Percentiles rank a stretch among this genome's conserved stretches.
phyloP scores from a whole-genome alignment of 2,797 vertebrate species.

The Merluccius polli region DNA sequence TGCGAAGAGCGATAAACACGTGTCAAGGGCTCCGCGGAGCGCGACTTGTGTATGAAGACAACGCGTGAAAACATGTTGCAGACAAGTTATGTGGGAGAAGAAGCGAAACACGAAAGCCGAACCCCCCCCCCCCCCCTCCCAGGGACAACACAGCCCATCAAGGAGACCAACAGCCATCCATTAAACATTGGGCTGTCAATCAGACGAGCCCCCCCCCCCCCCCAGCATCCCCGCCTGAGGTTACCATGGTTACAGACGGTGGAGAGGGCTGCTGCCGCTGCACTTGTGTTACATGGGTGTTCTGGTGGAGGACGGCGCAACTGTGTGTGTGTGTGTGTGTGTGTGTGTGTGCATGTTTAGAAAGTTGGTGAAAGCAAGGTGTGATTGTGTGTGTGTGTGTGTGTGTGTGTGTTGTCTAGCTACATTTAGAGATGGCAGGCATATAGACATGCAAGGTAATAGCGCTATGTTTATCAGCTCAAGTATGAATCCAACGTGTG shows the following conservation, averaged over 20 bases:
- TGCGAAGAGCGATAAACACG: background rate
- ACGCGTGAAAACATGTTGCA: background rate
- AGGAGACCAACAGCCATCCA: slow-evolving; percentile 33
- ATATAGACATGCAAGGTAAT: background rate
- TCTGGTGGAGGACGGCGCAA: background rate
- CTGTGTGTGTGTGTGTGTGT: slow-evolving; percentile 6
- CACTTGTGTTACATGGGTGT: slow-evolving; percentile 19
- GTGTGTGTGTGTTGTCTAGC: background rate
- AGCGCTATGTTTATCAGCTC: background rate
- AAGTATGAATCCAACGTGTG: background rate
- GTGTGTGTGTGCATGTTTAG: background rate
- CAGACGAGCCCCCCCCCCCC: slow-evolving; percentile 28
- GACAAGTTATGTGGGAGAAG: background rate
- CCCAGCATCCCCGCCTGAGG: slow-evolving; percentile 30
- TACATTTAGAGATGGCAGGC: background rate
- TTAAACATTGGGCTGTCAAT: slow-evolving; percentile 57
- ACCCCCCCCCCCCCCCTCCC: no score
- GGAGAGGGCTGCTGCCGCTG: slow-evolving; percentile 9
- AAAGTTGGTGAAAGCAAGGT: background rate
- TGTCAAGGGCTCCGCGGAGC: background rate
- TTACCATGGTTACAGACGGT: slow-evolving; percentile 52
- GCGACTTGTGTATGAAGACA: no score
- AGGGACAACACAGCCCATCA: slow-evolving; percentile 10
- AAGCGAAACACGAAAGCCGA: background rate
- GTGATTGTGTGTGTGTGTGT: slow-evolving; percentile 3